These are phyloP conservation scores for Argyresthia albistria DNA, from an alignment of 2,888 invertebrate species.

Conservation along the genomic window DNA sequence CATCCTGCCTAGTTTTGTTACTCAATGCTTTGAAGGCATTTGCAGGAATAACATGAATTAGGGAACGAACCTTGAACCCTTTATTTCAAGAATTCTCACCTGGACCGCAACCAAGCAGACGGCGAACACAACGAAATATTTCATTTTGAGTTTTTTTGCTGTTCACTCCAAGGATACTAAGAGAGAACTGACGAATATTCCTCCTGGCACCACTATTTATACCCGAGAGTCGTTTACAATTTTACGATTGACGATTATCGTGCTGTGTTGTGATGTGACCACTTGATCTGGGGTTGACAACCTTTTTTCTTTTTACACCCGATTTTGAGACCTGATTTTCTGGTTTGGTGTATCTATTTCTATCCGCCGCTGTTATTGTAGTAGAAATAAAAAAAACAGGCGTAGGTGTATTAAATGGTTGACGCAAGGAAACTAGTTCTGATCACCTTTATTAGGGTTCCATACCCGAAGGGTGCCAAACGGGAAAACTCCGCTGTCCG, in stretches of 20 bases:
- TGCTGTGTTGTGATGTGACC: not conserved
- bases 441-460: not conserved
- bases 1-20: too few species aligned
- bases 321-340: not conserved
- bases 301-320: not conserved
- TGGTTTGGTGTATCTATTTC: not conserved
- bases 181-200: not conserved
- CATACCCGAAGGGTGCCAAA: not conserved
- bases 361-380: not conserved
- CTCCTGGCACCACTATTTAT: slow-evolving; percentile 6
- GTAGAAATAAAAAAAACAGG: not conserved
- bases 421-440: not conserved
- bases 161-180: not conserved
- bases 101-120: slow-evolving; percentile 50
- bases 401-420: not conserved
- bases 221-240: not conserved
- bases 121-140: slow-evolving; percentile 48
- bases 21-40: too few species aligned
- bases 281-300: not conserved
- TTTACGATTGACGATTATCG: not conserved
- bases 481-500: too few species aligned
- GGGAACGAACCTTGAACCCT: too few species aligned
- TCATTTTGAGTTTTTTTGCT: slow-evolving; percentile 29
- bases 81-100: slow-evolving; percentile 24
- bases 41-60: too few species aligned